Conservation (phyloP, 2,888 invertebrate genomes). For the Lasioglossum calceatum region DNA sequence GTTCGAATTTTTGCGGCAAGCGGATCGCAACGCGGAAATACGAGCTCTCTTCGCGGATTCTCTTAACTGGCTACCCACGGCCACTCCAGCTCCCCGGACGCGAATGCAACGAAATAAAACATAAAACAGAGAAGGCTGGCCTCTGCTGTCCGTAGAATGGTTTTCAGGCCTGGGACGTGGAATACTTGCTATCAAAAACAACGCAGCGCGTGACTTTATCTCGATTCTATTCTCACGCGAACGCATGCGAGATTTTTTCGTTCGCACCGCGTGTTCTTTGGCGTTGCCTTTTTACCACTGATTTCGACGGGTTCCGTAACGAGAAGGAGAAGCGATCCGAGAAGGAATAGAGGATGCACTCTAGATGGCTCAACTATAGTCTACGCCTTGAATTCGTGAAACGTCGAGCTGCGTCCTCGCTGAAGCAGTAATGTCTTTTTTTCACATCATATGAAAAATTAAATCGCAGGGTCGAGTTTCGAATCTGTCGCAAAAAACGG, state of each 20-base stretch:
- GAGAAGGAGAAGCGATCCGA: background rate
- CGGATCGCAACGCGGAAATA: conserved; percentile 2
- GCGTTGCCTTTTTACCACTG: background rate
- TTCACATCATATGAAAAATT: background rate
- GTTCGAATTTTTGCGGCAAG: conserved; percentile 61
- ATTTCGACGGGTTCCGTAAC: background rate
- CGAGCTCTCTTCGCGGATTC: conserved; percentile 31
- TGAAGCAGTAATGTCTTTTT: background rate
- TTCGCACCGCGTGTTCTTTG: background rate
- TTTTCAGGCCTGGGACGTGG: conserved; percentile 15
- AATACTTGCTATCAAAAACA: conserved; percentile 61
- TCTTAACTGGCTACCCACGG: conserved; percentile 33
- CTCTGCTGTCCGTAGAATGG: conserved; percentile 2
- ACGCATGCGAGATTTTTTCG: background rate
- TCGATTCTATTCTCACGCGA: background rate
- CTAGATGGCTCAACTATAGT: background rate
- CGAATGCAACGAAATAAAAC: conserved; percentile 30
- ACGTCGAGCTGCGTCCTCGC: background rate
- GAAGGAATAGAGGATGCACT: background rate
- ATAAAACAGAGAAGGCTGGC: conserved; percentile 41
- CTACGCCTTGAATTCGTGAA: background rate
- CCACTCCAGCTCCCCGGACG: conserved; percentile 18
- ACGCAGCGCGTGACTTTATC: conserved; percentile 15
- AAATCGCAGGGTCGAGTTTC: background rate
- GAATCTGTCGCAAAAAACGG: conserved; percentile 15